Conservation (phyloP, 2,113 vertebrate genomes). For the Perognathus longimembris region DNA sequence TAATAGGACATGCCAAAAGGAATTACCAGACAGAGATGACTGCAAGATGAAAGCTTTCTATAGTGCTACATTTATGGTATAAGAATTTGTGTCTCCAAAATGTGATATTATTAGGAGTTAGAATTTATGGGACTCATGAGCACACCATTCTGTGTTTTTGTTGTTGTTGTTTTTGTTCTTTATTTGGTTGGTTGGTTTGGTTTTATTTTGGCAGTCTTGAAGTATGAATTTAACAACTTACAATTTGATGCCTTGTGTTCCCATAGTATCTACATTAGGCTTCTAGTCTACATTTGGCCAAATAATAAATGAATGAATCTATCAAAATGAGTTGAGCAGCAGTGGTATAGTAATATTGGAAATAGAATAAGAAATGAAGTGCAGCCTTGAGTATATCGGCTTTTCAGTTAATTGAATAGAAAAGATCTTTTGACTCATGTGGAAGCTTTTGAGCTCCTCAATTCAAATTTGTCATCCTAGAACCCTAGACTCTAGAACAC, state of each 20-base stretch:
- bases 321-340: conserved; percentile 10
- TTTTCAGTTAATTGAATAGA: conserved; percentile 49
- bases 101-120: too few relatives aligned
- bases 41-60: neutral
- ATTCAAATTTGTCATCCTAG: conserved; percentile 5
- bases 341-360: conserved; percentile 19
- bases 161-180: too few relatives aligned
- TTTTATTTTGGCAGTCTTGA: too few relatives aligned
- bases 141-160: too few relatives aligned
- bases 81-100: neutral
- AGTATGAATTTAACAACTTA: neutral
- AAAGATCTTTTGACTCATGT: conserved; percentile 55
- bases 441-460: neutral
- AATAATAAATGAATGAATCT: conserved; percentile 42
- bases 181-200: too few relatives aligned
- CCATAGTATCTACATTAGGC: neutral
- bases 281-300: conserved; percentile 32
- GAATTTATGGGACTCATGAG: too few relatives aligned
- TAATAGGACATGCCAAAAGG: neutral
- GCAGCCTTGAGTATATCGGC: neutral
- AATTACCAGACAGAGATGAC: neutral
- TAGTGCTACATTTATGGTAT: neutral
- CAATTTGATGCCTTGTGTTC: neutral
- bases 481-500: neutral
- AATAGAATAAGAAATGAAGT: conserved; percentile 29